These are phyloP conservation scores for Acanthis flammea DNA, from an alignment of 2,797 vertebrate species.

Conservation along the genomic window DNA sequence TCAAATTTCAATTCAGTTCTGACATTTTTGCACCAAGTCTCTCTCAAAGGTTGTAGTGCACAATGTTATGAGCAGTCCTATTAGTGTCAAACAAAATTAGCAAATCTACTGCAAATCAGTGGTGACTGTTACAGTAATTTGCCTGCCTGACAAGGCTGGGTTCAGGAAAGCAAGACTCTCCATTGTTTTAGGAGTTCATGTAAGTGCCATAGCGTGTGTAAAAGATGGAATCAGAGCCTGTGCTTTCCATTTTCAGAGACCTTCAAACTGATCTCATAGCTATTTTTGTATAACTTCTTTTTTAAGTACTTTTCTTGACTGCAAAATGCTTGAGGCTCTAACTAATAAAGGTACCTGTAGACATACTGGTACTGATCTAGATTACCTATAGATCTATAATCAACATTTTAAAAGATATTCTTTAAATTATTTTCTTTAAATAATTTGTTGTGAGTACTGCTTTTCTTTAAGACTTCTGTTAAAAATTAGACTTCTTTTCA, in stretches of 20 bases:
- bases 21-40: neutral
- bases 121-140: neutral
- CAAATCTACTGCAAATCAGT: neutral
- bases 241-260: neutral
- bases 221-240: neutral
- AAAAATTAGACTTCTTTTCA: neutral
- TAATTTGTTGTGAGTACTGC: neutral
- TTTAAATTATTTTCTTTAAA: neutral
- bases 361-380: neutral
- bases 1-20: neutral
- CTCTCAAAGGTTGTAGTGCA: neutral
- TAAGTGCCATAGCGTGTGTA: neutral
- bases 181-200: neutral
- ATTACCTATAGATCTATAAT: neutral
- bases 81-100: neutral
- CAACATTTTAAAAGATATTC: neutral
- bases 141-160: neutral
- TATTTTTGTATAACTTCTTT: neutral
- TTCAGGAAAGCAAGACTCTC: neutral
- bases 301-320: neutral
- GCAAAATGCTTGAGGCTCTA: neutral
- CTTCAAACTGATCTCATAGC: neutral
- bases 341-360: neutral
- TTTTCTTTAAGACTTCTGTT: neutral
- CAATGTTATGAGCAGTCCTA: neutral